These are phyloP conservation scores for Podabrus alpinus DNA, from an alignment of 2,888 invertebrate genomes.

Conservation along the genomic window DNA sequence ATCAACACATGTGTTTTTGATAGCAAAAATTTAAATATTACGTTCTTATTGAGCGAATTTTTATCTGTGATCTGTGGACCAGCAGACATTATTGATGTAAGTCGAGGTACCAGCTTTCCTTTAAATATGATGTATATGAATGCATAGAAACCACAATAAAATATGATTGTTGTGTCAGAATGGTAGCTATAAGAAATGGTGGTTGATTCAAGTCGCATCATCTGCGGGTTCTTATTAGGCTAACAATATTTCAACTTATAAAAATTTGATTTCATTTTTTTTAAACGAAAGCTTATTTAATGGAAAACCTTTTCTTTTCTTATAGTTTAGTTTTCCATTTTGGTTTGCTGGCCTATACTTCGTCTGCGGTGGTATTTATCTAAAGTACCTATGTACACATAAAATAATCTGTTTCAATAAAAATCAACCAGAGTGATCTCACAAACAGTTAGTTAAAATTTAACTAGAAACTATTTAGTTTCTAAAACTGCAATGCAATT, in stretches of 20 bases:
- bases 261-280: background rate
- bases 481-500: too few species aligned
- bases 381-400: too few species aligned
- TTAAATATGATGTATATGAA: background rate
- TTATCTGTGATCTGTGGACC: background rate
- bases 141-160: background rate
- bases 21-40: background rate
- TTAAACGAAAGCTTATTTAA: background rate
- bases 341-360: too few species aligned
- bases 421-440: background rate
- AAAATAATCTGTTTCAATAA: background rate
- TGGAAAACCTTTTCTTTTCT: background rate
- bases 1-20: background rate
- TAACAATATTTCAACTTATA: background rate
- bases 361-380: too few species aligned
- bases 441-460: too few species aligned
- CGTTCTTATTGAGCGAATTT: background rate
- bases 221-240: background rate
- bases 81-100: background rate
- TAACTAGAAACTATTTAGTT: too few species aligned
- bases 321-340: background rate
- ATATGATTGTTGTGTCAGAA: background rate
- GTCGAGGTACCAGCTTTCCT: background rate
- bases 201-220: background rate
- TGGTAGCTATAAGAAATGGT: background rate